Conservation (phyloP, 2,888 invertebrate genomes). For the Lasius fuliginosus region DNA sequence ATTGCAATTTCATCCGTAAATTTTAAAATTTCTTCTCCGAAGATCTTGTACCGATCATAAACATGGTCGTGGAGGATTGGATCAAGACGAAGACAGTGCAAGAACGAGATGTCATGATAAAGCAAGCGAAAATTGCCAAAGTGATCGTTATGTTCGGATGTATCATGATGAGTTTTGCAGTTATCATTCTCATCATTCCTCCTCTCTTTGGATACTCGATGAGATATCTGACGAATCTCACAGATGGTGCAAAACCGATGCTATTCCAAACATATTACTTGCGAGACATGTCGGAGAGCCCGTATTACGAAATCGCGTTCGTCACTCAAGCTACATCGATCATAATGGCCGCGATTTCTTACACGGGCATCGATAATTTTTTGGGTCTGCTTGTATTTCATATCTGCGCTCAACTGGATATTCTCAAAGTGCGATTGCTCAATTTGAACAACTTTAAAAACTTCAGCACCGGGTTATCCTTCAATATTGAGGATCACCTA, state of each 20-base stretch:
- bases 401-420: constrained; percentile 46
- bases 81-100: constrained; percentile 35
- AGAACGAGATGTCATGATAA: constrained; percentile 59
- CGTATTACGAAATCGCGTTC: constrained; percentile 32
- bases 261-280: constrained; percentile 38
- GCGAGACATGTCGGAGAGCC: constrained; percentile 10
- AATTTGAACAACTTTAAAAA: neutral
- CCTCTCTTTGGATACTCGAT: constrained; percentile 29
- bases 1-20: neutral
- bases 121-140: constrained; percentile 56
- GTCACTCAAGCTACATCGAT: constrained; percentile 1
- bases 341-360: constrained; percentile 36
- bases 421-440: constrained; percentile 16
- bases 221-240: constrained; percentile 42
- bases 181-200: neutral
- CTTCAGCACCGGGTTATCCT: constrained; percentile 6
- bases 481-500: constrained; percentile 29
- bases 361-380: constrained; percentile 48
- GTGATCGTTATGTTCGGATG: constrained; percentile 49
- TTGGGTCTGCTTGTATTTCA: constrained; percentile 40
- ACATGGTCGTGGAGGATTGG: constrained; percentile 58
- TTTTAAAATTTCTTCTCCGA: neutral
- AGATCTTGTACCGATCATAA: constrained; percentile 50
- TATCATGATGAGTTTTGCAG: neutral
- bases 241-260: constrained; percentile 24